phyloP scores from a whole-genome alignment of 64 coral and sea anemone species.

The Montipora cactus region DNA sequence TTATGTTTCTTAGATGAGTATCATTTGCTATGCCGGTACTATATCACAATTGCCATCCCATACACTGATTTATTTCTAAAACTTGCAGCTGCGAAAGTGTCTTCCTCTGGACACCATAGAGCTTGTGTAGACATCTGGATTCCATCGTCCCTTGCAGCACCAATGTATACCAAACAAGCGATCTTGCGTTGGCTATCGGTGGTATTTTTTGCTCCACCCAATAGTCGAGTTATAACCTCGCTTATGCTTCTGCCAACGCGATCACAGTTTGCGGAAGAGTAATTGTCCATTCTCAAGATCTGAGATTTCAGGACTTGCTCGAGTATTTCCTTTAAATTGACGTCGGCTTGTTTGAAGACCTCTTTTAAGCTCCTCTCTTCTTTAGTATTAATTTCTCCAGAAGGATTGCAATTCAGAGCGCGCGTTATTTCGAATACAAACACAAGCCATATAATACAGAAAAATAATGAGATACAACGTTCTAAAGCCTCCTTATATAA shows the following conservation, averaged over 20 bases:
- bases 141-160: conserved; percentile 81
- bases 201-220: conserved; percentile 12
- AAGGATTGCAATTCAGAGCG: background rate
- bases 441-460: no score
- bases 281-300: conserved; percentile 70
- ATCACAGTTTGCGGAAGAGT: conserved; percentile 64
- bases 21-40: conserved; percentile 5
- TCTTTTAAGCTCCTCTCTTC: background rate
- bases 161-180: conserved; percentile 89
- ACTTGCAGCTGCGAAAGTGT: conserved; percentile 82
- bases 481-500: no score
- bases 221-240: conserved; percentile 60
- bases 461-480: no score
- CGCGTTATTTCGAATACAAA: no score
- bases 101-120: conserved; percentile 84
- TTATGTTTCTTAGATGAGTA: background rate
- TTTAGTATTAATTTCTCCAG: background rate
- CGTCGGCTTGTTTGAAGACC: conserved; percentile 70
- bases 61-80: conserved; percentile 77
- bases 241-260: conserved; percentile 67
- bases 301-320: conserved; percentile 68
- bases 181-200: conserved; percentile 66
- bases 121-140: conserved; percentile 74
- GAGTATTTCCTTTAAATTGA: conserved; percentile 68
- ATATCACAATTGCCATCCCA: conserved; percentile 66